phyloP scores from a whole-genome alignment of 2,113 vertebrate genomes.

The Girardinichthys multiradiatus region DNA sequence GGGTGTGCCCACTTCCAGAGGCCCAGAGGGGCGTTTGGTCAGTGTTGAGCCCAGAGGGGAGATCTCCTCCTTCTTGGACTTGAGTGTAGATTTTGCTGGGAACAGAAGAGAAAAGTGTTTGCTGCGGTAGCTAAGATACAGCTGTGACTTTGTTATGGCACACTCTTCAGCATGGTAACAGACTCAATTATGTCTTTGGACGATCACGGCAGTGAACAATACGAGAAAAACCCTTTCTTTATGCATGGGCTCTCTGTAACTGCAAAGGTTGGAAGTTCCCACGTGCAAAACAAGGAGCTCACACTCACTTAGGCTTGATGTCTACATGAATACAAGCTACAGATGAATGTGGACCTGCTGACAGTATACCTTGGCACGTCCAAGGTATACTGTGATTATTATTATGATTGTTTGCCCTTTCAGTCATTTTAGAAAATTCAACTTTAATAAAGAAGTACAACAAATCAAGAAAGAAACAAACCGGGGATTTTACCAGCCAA shows the following conservation, averaged over 20 bases:
- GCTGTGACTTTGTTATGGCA: conserved; percentile 38
- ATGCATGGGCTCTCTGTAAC: conserved; percentile 35
- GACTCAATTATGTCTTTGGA: conserved; percentile 58
- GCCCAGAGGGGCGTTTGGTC: conserved; percentile 79
- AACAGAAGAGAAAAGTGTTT: conserved; percentile 56
- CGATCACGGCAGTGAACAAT: conserved; percentile 23
- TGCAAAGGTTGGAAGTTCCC: conserved; percentile 52
- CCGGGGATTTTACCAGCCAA: conserved; percentile 19
- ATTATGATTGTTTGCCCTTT: conserved; percentile 40
- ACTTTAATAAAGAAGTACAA: conserved; percentile 37
- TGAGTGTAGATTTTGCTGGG: conserved; percentile 64
- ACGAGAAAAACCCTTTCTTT: conserved; percentile 31
- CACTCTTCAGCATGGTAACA: conserved; percentile 54
- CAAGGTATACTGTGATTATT: too few relatives aligned
- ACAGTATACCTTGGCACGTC: conserved; percentile 27
- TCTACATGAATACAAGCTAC: conserved; percentile 18
- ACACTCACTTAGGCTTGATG: conserved; percentile 8
- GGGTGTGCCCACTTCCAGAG: conserved; percentile 89
- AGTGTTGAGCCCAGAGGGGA: conserved; percentile 70
- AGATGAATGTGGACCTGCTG: conserved; percentile 50
- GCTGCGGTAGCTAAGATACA: conserved; percentile 53
- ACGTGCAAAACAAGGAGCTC: conserved; percentile 9
- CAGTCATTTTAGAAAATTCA: conserved; percentile 39
- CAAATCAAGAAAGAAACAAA: conserved; percentile 11
- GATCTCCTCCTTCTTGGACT: conserved; percentile 79